Percentiles rank a stretch among this genome's conserved stretches.
Evolutionary conservation across 2,888 invertebrate genomes (phyloP).

Genomic region (Netelia melanura): DNA sequence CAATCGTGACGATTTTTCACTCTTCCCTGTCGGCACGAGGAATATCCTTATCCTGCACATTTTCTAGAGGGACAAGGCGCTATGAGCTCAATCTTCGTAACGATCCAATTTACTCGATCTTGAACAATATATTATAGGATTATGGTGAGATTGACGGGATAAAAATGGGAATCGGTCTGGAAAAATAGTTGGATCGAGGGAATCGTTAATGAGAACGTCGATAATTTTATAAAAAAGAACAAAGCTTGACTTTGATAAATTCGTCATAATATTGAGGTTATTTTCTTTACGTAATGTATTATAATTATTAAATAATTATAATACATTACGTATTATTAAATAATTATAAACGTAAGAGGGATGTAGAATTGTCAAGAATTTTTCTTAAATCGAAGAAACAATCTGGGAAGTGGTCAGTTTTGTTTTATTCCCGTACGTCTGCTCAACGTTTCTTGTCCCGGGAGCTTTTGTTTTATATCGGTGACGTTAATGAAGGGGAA

Average conservation of each 20-base stretch:
- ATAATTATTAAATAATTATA: too few relatives aligned
- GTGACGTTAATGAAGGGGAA: constrained; percentile 82
- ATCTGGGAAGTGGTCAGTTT: constrained; percentile 63
- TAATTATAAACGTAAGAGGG: not conserved
- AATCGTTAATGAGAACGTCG: not conserved
- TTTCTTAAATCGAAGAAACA: not conserved
- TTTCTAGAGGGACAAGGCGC: not conserved
- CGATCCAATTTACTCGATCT: constrained; percentile 35
- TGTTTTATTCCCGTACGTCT: constrained; percentile 38
- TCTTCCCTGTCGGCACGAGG: not conserved
- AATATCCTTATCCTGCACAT: constrained; percentile 9
- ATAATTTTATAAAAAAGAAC: too few relatives aligned
- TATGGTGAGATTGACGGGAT: not conserved
- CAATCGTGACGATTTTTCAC: constrained; percentile 53
- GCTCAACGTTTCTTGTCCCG: constrained; percentile 47
- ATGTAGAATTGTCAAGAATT: not conserved
- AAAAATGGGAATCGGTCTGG: not conserved
- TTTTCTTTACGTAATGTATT: not conserved
- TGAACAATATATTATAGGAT: not conserved
- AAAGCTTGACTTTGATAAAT: too few relatives aligned
- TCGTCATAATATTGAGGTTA: not conserved
- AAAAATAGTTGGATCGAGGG: not conserved
- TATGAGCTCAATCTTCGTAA: not conserved
- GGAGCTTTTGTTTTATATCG: constrained; percentile 69
- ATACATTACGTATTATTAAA: too few relatives aligned